Conservation (phyloP, 2,888 invertebrate genomes). For the Mythimna ferrago region DNA sequence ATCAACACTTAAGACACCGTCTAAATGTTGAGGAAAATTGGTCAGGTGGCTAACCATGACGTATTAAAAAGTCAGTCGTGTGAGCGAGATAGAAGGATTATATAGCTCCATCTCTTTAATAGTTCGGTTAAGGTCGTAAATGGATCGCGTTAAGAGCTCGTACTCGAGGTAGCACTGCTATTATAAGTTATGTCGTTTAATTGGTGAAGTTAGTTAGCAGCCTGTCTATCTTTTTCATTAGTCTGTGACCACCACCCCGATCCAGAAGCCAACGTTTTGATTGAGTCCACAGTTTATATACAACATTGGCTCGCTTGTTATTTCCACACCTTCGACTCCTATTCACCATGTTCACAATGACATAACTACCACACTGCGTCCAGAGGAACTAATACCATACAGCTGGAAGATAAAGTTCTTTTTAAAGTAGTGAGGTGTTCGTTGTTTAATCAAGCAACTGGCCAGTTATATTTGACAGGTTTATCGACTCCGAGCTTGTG, state of each 20-base stretch:
- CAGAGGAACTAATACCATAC: constrained; percentile 30
- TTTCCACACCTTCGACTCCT: constrained; percentile 70
- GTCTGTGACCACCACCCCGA: constrained; percentile 55
- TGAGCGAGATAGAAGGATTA: too few relatives aligned
- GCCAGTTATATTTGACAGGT: constrained; percentile 71
- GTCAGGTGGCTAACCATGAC: too few relatives aligned
- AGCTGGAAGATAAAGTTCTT: background rate
- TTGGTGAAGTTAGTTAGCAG: background rate
- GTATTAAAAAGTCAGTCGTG: too few relatives aligned
- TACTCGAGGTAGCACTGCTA: too few relatives aligned
- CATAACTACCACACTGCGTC: constrained; percentile 17
- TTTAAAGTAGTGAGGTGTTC: constrained; percentile 4
- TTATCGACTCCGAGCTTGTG: constrained; percentile 67
- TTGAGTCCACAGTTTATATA: constrained; percentile 69
- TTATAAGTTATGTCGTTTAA: too few relatives aligned
- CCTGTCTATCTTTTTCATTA: constrained; percentile 11
- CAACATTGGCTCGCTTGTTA: constrained; percentile 70
- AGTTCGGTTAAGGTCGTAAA: too few relatives aligned
- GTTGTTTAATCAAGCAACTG: constrained; percentile 69
- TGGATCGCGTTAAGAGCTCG: too few relatives aligned
- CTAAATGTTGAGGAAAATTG: too few relatives aligned
- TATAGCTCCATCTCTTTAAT: too few relatives aligned
- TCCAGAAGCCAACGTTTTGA: constrained; percentile 68
- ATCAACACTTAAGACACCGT: too few relatives aligned
- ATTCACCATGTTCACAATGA: constrained; percentile 26